These are phyloP conservation scores for Pristionchus exspectatus DNA, from an alignment of 2,888 invertebrate genomes.

Conservation along the genomic window DNA sequence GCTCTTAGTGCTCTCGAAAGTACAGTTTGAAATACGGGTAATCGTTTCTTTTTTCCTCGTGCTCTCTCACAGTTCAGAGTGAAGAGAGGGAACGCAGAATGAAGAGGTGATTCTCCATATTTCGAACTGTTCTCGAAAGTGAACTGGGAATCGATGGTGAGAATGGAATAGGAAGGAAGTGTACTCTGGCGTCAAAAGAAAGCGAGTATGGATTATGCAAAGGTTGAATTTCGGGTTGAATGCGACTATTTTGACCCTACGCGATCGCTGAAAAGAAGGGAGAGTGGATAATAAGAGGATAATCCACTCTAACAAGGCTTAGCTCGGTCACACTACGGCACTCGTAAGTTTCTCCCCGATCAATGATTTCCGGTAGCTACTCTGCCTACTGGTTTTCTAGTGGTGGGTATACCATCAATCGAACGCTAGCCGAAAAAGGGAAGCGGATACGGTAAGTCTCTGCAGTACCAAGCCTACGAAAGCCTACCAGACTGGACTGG, in stretches of 20 bases:
- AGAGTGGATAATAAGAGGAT: neutral
- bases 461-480: neutral
- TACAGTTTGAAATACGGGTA: too few relatives aligned
- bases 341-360: neutral
- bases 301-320: constrained; percentile 11
- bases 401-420: too few relatives aligned
- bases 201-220: constrained; percentile 14
- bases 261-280: neutral
- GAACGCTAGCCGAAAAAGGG: neutral
- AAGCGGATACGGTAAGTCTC: neutral
- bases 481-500: neutral
- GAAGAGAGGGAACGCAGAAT: too few relatives aligned
- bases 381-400: neutral
- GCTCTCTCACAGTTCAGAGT: too few relatives aligned
- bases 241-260: neutral
- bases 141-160: neutral
- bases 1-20: too few relatives aligned
- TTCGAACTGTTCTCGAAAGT: too few relatives aligned
- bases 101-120: neutral
- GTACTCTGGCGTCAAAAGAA: neutral
- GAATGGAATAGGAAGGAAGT: neutral
- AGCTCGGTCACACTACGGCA: neutral
- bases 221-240: neutral
- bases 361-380: constrained; percentile 6
- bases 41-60: too few relatives aligned